Base-by-base conservation (phyloP, 2,797 vertebrate species). In the Petrocephalus schoutedeni region DNA sequence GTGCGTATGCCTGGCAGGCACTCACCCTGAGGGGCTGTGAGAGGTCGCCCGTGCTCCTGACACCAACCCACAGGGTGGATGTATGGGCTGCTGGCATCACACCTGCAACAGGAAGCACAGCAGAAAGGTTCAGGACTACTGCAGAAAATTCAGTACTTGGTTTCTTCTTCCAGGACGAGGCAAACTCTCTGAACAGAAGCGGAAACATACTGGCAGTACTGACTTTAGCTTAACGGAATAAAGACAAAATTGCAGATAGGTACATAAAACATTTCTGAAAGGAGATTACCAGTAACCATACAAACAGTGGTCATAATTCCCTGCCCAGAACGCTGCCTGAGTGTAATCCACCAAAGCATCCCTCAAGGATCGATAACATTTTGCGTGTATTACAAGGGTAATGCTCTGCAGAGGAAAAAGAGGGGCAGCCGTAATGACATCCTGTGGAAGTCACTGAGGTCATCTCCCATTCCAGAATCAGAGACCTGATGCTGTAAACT, bases 31-130 rank as follows among this genome's bases (percentile, higher is more conserved):
- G 95, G 95, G 19, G 94, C 90, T 12, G 93, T 93, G 87, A 96
- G 93, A 82, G 94, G 92, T 61, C 94, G 94, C 89, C 93, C 92
- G 10, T 94, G 93, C 10, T 95, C 93, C 91, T 93, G 91, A 93
- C 95, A 95, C 92, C 90, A 97, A 88, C 97, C 97, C 2, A 98
- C 95, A 80, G 97, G 97, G 92, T 95, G 96, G 89, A 98, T 97
- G 89, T 96, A 96, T 0, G 97, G 97, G 92, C 97, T 98, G 95
- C 95, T 97, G 57, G 96, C 94, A 94, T 97, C 96, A 94, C 97
- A 97, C 97, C 97, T 98, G 92, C 32, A 51, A 82, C 87, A 83
- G 45, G 9, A 87, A 85, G 4, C 19, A 87, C 64, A 92, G 4
- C 83, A 85, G 8, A 23, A 49, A 21, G 45, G 4, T 83, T 83